Conservation (phyloP, 2,888 invertebrate species). For the Pyrochroa serraticornis region DNA sequence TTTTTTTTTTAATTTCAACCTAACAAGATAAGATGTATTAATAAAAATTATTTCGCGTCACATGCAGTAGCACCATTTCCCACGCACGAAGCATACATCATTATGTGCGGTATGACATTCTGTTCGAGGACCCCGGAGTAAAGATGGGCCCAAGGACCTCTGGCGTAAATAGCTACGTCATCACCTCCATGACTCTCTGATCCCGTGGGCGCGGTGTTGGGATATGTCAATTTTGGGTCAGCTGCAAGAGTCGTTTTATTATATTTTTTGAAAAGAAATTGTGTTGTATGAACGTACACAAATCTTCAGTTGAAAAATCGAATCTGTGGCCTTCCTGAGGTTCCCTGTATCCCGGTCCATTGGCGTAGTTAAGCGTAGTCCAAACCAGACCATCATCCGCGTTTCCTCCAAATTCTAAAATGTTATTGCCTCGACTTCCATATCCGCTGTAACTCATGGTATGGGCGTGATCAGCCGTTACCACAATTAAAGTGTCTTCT, state of each 20-base stretch:
- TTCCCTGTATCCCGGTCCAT: slow-evolving; percentile 67
- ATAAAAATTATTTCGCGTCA: slow-evolving; percentile 10
- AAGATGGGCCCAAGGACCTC: slow-evolving; percentile 80
- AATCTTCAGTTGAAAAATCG: too few relatives aligned
- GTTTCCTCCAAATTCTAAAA: slow-evolving; percentile 21
- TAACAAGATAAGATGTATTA: too few relatives aligned
- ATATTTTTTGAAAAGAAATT: background rate
- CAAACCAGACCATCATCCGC: slow-evolving; percentile 58
- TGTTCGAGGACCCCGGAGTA: slow-evolving; percentile 82
- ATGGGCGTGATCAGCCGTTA: slow-evolving; percentile 78
- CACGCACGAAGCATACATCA: slow-evolving; percentile 76
- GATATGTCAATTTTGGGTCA: slow-evolving; percentile 60
- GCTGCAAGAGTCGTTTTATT: slow-evolving; percentile 45
- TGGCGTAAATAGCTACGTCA: slow-evolving; percentile 79
- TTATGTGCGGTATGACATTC: slow-evolving; percentile 76
- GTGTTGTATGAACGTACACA: too few relatives aligned
- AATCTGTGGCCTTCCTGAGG: slow-evolving; percentile 59
- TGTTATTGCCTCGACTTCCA: slow-evolving; percentile 9
- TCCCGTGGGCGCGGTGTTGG: slow-evolving; percentile 64
- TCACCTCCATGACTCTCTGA: slow-evolving; percentile 78
- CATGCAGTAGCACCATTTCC: slow-evolving; percentile 61
- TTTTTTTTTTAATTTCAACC: too few relatives aligned
- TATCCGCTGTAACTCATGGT: slow-evolving; percentile 67
- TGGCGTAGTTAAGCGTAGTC: slow-evolving; percentile 73
- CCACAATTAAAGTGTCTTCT: slow-evolving; percentile 78